Evolutionary conservation across 1,140 invertebrate species (phyloP), one percentile per base, ranked within the genome.

Genomic region (Bombus impatiens): DNA sequence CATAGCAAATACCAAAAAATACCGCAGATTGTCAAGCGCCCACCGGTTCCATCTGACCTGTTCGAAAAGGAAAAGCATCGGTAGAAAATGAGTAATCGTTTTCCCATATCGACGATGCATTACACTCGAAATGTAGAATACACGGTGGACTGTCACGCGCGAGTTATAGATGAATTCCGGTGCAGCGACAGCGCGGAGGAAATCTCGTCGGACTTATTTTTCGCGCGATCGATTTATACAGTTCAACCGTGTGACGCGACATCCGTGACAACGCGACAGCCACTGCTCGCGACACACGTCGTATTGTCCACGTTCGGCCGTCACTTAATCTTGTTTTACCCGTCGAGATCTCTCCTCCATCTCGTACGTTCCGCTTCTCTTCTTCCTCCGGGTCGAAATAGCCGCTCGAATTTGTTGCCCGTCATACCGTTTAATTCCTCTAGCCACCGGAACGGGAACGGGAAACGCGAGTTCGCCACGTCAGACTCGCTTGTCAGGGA

Each of bases 281-380:
- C 76, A 62, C 22, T 67, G 65, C 82, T 84, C 70, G 75, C 86
- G 74, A 88, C 87, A 68, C 37, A 81, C 84, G 89, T 91, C 91
- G 82, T 74, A 92, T 92, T 92, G 91, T 92, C 86, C 88, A 68
- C 76, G 67, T 67, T 53, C 42, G 32, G 35, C 37, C 86, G 68
- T 59, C 88, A 90, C 89, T 92, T 89, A 91, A 92, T 92, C 91
- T 92, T 91, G 65, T 57, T 86, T 74, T 75, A 68, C 25, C 59
- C 72, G 78, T 87, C 40, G 59, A 82, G 82, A 86, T 84, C 78
- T 42, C 78, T 82, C 37, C 47, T 37, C 32, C 42, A 37, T 70
- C 67, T 71, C 67, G 12, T 32, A n/a, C n/a, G 62, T 65, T n/a
- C 12, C 62, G 62, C n/a, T 65, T 71, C 40, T 65, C 40, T 40